A percentile compares a stretch with the other conserved stretches of the same genome.
Conservation (phyloP, 2,113 vertebrate genomes). For the Otis tarda region DNA sequence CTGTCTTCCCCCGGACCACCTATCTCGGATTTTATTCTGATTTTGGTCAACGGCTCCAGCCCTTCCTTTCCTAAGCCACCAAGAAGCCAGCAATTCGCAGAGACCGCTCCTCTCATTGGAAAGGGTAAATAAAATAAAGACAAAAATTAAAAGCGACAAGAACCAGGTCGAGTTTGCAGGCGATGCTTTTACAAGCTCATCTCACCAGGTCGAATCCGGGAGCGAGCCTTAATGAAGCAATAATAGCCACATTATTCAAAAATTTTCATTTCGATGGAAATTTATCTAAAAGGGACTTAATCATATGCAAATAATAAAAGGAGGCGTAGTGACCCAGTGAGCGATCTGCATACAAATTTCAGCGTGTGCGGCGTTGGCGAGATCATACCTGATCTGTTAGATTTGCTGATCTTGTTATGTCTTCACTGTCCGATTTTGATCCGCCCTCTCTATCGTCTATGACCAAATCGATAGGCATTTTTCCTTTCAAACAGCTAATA, state of each 20-base stretch:
- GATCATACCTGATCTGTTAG: constrained; percentile 94
- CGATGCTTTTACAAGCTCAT: constrained; percentile 91
- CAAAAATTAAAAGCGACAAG: constrained; percentile 96
- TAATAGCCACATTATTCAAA: constrained; percentile 98
- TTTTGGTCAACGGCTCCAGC: constrained; percentile 14
- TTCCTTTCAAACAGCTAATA: constrained; percentile 99
- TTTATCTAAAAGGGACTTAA: constrained; percentile 92
- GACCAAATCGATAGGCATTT: constrained; percentile 99
- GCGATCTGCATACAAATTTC: constrained; percentile 85
- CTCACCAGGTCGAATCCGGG: constrained; percentile 89
- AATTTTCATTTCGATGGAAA: constrained; percentile 94
- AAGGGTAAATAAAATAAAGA: constrained; percentile 83
- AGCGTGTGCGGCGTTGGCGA: constrained; percentile 53
- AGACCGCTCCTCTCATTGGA: constrained; percentile 66
- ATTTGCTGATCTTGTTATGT: constrained; percentile 97
- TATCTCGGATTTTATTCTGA: constrained; percentile 77
- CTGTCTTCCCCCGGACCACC: constrained; percentile 72
- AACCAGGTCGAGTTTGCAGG: constrained; percentile 94
- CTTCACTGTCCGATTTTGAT: constrained; percentile 98
- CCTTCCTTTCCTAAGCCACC: constrained; percentile 29
- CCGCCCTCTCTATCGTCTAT: constrained; percentile 99
- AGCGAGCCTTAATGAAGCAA: constrained; percentile 96
- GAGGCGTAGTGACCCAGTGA: constrained; percentile 87
- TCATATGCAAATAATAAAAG: constrained; percentile 97
- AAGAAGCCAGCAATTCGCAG: constrained; percentile 51